Base-by-base conservation (phyloP, 2,888 invertebrate species). In the Drosophila acutilabella region DNA sequence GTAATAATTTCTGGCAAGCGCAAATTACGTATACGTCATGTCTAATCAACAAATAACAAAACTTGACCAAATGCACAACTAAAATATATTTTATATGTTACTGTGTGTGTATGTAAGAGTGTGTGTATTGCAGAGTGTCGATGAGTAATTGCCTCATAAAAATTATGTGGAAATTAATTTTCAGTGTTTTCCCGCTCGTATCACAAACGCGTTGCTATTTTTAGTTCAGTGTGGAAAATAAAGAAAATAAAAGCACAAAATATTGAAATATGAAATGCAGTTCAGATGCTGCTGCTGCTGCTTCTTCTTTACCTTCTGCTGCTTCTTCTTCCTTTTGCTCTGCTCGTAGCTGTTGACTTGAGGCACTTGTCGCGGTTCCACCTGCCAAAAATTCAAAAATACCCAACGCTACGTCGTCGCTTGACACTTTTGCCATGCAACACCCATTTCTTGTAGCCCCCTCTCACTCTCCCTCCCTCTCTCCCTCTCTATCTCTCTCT, bases 91-190 rank as follows among this genome's bases (percentile, higher is more conserved):
- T 7, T 14, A 14, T 18, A 36, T 50, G 38, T 8, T 23, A 36
- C 42, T 53, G 45, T 16, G 48, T 33, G 33, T 18, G 56, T 56
- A 10, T 36, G 36, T 33, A 33, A 3, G 11, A 44, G 44, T 20
- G 50, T 54, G 56, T 40, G 45, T 59, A 69, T 38, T 57, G 64
- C 20, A 48, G 70, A 66, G 87, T 86, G 89, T 86, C 86, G 86
- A 86, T 86, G 86, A 86, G 89, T 86, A 86, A 86, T 86, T 86
- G 86, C 82, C 89, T 89, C 89, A 89, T 86, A 84, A 89, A 86
- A 89, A 86, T 86, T 76, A 86, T 86, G 89, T 81, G 89, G 76
- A 86, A 88, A 89, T 86, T 89, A 89, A 84, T 84, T 89, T 87
- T 89, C 81, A 83, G 69, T 75, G 81, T 68, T 83, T 78, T 78